Evolutionary conservation across 2,113 vertebrate species (phyloP), one percentile per base, ranked within the genome.

Genomic region (Xiphorhynchus elegans): DNA sequence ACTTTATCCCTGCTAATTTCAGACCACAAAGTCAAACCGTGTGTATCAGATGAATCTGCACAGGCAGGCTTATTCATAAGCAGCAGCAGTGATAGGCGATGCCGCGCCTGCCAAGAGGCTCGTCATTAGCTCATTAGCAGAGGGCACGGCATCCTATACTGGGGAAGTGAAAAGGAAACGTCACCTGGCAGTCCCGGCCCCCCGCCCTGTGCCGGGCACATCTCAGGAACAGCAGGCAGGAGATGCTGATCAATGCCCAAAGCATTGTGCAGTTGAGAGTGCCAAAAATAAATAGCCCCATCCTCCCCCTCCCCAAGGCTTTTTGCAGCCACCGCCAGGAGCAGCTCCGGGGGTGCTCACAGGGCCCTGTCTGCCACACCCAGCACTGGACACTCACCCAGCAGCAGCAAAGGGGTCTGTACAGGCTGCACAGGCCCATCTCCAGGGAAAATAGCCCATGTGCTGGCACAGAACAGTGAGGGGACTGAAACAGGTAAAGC

Each of bases 1-100:
- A 79, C 75, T 91, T 95, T 75, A 95, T 95, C 95, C 90, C 72
- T 90, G 81, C 84, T 93, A 96, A 96, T 93, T 93, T 87, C 90
- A 84, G 84, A 18, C 55, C 29, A 39, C 90, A 81, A 90, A 95
- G 88, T 96, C 92, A 92, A 90, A 59, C 21, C 2, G 4, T 14
- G 4, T 14, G 33, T 58, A 77, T 85, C 79, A 23, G 92, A 86
- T 64, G 82, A 93, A 77, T 86, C 75, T 78, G 83, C 92, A 87
- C 35, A 63, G 66, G 24, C 47, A 39, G 88, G 76, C 69, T 94
- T 84, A 90, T 56, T 79, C 64, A 21, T 7, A 69, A 1, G 23
- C 60, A 66, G 74, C 84, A 26, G 58, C 59, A 70, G 85, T 2
- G 55, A 66, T 0, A 44, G 50, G 49, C 1, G 0, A 77, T 17